phyloP scores from a whole-genome alignment of 2,888 invertebrate genomes.

The Ellobium chinense region DNA sequence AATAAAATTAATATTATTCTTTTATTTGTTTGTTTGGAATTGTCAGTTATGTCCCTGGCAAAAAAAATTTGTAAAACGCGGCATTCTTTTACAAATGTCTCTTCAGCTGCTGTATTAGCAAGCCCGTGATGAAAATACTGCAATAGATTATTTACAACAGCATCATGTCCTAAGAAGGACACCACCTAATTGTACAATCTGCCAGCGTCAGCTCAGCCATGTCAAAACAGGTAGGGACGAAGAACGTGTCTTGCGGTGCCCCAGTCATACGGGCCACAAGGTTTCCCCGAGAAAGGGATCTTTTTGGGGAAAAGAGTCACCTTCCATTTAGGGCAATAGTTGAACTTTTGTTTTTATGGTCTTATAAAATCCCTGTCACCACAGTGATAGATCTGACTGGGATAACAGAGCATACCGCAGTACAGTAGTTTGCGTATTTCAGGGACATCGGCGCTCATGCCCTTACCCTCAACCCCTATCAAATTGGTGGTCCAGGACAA shows the following conservation, averaged over 20 bases:
- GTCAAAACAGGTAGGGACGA: conserved; percentile 1
- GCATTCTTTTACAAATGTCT: too few relatives aligned
- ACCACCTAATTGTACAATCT: neutral
- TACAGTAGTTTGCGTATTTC: conserved; percentile 13
- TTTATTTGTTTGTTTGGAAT: too few relatives aligned
- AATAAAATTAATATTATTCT: too few relatives aligned
- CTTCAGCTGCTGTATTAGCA: too few relatives aligned
- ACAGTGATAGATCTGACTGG: neutral
- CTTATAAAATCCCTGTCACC: neutral
- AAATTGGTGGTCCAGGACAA: neutral
- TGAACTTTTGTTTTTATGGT: neutral
- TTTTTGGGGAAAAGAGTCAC: neutral
- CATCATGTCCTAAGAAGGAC: neutral
- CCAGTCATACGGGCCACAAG: neutral
- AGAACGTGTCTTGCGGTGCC: neutral
- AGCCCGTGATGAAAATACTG: neutral
- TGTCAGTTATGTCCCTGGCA: too few relatives aligned
- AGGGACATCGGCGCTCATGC: neutral
- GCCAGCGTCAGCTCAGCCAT: neutral
- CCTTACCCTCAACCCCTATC: neutral
- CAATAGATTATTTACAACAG: neutral
- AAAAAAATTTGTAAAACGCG: too few relatives aligned
- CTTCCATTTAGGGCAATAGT: neutral
- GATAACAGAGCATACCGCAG: neutral
- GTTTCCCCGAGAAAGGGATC: neutral